Conservation (phyloP, 2,888 invertebrate genomes). For the Drosophila fulvimacula region DNA sequence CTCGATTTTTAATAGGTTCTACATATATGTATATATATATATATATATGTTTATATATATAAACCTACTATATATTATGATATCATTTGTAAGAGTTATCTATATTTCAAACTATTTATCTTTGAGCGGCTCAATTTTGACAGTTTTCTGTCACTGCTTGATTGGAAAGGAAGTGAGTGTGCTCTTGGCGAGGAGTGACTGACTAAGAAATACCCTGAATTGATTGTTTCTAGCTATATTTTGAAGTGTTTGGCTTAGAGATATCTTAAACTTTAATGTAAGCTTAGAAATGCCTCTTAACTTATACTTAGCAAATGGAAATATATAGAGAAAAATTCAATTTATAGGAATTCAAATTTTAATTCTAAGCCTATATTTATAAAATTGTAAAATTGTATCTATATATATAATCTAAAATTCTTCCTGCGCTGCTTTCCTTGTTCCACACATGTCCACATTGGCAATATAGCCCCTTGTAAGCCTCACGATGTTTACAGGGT, state of each 20-base stretch:
- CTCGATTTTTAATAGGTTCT: constrained; percentile 36
- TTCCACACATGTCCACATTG: neutral
- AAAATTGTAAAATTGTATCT: too few relatives aligned
- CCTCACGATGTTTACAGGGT: neutral
- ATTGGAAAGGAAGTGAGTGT: constrained; percentile 38
- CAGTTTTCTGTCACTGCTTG: constrained; percentile 37
- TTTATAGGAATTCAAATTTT: neutral
- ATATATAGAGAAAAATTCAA: rapidly evolving
- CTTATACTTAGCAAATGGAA: too few relatives aligned
- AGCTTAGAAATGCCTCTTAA: neutral
- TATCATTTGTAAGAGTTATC: neutral
- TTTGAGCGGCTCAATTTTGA: constrained; percentile 1
- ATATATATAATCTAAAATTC: too few relatives aligned
- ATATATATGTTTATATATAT: neutral
- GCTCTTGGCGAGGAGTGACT: neutral
- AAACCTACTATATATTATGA: neutral
- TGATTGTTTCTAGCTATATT: neutral
- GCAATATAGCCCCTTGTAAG: neutral
- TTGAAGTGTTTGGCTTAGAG: too few relatives aligned
- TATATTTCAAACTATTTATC: constrained; percentile 5
- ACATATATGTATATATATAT: too few relatives aligned
- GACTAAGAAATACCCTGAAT: neutral
- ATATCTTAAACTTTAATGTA: neutral
- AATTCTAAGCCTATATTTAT: too few relatives aligned
- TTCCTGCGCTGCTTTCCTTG: too few relatives aligned